Conservation (phyloP, 2,113 vertebrate species). For the Phrynocephalus versicolor region DNA sequence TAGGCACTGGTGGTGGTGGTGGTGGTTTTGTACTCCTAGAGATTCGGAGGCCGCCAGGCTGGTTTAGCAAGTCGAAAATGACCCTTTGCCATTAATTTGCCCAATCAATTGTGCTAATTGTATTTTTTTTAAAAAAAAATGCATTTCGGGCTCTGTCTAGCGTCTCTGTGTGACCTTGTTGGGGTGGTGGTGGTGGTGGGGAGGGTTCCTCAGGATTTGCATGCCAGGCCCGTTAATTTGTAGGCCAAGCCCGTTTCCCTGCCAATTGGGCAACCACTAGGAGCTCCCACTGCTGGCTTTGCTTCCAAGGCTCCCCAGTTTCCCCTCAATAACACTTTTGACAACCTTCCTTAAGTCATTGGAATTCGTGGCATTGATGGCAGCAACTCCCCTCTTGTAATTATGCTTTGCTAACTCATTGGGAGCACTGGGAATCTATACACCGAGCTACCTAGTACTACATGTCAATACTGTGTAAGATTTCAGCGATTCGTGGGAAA, state of each 20-base stretch:
- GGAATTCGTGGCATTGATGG: not conserved
- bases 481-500: not conserved
- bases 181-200: no score
- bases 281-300: not conserved
- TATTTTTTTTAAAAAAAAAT: no score
- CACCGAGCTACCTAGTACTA: not conserved
- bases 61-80: no score
- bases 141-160: no score
- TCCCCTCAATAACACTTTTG: not conserved
- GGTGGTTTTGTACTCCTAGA: no score
- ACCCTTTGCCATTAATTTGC: no score
- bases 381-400: not conserved
- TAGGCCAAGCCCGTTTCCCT: not conserved
- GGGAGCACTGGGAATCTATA: not conserved
- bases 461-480: not conserved
- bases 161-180: no score
- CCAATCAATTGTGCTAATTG: no score
- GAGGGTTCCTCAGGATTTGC: no score
- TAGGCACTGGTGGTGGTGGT: no score
- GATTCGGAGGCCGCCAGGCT: no score
- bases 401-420: slow-evolving; percentile 7
- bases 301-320: not conserved
- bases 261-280: not conserved
- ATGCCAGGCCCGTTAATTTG: no score
- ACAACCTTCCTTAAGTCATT: not conserved